Evolutionary conservation across 1,140 invertebrate genomes (phyloP), one percentile per base, ranked within the genome.

Genomic region (Neomicropteryx cornuta): DNA sequence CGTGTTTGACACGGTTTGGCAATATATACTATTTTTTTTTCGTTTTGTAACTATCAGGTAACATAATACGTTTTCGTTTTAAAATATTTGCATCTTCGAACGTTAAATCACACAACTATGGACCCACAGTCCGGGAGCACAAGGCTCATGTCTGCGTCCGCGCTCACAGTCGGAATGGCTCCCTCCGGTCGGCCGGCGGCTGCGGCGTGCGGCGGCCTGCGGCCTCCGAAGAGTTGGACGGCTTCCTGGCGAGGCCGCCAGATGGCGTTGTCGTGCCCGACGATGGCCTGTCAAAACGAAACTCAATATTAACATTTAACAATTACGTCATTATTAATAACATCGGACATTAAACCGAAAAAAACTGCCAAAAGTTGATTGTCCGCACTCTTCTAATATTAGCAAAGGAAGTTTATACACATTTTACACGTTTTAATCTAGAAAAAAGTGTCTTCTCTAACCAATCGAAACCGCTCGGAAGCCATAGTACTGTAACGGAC

Each of bases 221-320:
- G 58, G 16, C 76, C 53, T n/a, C 83, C 50, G 44, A 74, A 73
- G 19, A 77, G 66, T n/a, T 70, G 70, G 6, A 72, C 72, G 5
- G 73, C 74, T 43, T 63, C 58, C 47, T 70, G 66, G 5, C 73
- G 74, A 14, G 77, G 63, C 6, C 76, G 70, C 39, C n/a, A n/a
- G 80, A 66, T 22, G 79, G 77, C 2, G 78, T 81, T 38, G 75
- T 76, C 21, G 76, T 77, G 16, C 77, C 77, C 2, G 79, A 81
- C 24, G 79, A 75, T 49, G 79, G 75, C 56, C 79, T 77, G 55
- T 43, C 36, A 52, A 40, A 43, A 37, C 39, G 33, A 20, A 48
- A 43, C 46, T 38, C 48, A 38, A 36, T 43, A 42, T 33, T 32
- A 36, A 36, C 21, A 20, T 20, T 20, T 20, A 44, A 44, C 41